A percentile compares a stretch with the other conserved stretches of the same genome.
These are phyloP conservation scores for Glaucopsyche alexis DNA, from an alignment of 2,888 invertebrate genomes.

Conservation along the genomic window DNA sequence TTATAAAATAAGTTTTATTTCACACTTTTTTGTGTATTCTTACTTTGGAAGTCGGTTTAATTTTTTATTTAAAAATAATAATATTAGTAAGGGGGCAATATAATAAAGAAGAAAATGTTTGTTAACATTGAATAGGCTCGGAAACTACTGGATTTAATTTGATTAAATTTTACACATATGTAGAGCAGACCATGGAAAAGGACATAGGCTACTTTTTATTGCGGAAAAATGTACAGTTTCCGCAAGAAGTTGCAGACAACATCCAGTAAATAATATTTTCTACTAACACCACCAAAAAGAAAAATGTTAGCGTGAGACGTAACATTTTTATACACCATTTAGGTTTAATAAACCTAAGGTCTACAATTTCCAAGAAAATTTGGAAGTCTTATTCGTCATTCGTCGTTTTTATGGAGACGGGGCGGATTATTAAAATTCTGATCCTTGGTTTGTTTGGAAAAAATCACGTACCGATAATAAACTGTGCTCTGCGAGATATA, in stretches of 20 bases:
- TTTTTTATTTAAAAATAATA: no score
- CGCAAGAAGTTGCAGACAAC: no score
- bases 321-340: background rate
- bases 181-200: no score
- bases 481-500: background rate
- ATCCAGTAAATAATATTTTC: background rate
- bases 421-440: constrained; percentile 10
- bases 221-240: no score
- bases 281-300: background rate
- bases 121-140: background rate
- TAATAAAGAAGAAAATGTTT: background rate
- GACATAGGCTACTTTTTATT: no score
- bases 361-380: constrained; percentile 11
- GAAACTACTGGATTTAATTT: background rate
- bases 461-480: constrained; percentile 5
- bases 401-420: constrained; percentile 10
- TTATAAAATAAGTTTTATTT: no score
- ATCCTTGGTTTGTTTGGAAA: constrained; percentile 2
- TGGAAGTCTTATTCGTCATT: constrained; percentile 10
- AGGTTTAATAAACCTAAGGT: constrained; percentile 17
- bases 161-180: no score
- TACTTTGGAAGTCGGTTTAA: no score
- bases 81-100: no score
- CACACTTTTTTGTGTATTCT: no score
- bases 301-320: background rate